A percentile compares a stretch with the other conserved stretches of the same genome.
Conservation (phyloP, 2,888 invertebrate genomes). For the Scelioninae gen. 1 region DNA sequence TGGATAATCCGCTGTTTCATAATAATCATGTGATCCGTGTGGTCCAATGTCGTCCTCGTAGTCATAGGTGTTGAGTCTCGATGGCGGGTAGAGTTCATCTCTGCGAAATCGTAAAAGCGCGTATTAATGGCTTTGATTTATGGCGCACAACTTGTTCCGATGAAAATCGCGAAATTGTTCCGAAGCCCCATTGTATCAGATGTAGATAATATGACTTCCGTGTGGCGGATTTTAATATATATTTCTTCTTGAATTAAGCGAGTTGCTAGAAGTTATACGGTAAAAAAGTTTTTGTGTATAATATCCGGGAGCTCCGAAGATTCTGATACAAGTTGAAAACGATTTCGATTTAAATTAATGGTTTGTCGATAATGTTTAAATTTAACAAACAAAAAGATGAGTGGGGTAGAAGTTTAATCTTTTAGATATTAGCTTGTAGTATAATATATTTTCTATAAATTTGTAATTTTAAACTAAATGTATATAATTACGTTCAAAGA, state of each 20-base stretch:
- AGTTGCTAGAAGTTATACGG: slow-evolving; percentile 28
- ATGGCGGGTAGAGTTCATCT: slow-evolving; percentile 77
- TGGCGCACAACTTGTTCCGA: slow-evolving; percentile 11
- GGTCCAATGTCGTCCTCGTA: slow-evolving; percentile 82
- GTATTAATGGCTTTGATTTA: slow-evolving; percentile 50
- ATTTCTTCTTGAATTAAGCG: slow-evolving; percentile 44
- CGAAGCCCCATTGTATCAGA: slow-evolving; percentile 34
- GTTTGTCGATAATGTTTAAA: neutral
- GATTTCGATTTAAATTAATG: slow-evolving; percentile 15
- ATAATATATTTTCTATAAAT: neutral
- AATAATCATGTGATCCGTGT: slow-evolving; percentile 84
- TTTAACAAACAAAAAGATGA: too few relatives aligned
- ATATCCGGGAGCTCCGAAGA: slow-evolving; percentile 28
- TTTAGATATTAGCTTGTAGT: too few relatives aligned
- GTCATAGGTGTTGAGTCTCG: slow-evolving; percentile 80
- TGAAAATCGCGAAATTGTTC: slow-evolving; percentile 28
- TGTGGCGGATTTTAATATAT: slow-evolving; percentile 45
- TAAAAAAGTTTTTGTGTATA: slow-evolving; percentile 26
- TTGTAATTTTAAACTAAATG: too few relatives aligned
- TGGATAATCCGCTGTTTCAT: slow-evolving; percentile 84
- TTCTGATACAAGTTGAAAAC: slow-evolving; percentile 9
- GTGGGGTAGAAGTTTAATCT: too few relatives aligned
- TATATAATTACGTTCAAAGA: too few relatives aligned
- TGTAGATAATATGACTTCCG: slow-evolving; percentile 28
- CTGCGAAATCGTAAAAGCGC: slow-evolving; percentile 68